phyloP scores from a whole-genome alignment of 2,888 invertebrate genomes.

The Habrosyne pyritoides region DNA sequence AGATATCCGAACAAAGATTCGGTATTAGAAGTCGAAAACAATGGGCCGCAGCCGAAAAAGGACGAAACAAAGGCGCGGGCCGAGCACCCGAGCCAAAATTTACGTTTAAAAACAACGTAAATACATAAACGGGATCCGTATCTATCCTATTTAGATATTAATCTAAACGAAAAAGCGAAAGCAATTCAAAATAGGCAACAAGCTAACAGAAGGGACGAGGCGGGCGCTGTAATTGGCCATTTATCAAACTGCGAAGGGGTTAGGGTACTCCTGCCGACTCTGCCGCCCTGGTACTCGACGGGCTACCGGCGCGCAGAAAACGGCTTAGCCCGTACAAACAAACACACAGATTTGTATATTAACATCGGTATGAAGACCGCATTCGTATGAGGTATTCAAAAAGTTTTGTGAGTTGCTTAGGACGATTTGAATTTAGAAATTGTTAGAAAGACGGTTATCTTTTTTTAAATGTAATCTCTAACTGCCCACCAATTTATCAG shows the following conservation, averaged over 20 bases:
- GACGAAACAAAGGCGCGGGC: constrained; percentile 56
- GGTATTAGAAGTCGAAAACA: constrained; percentile 61
- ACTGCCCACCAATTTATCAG: too few species aligned
- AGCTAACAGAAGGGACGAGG: constrained; percentile 82
- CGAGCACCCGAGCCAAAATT: constrained; percentile 60
- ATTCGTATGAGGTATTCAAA: constrained; percentile 11
- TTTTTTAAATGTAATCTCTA: too few species aligned
- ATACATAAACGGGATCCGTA: constrained; percentile 81
- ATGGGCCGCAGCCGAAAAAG: constrained; percentile 60
- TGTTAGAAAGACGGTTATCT: background rate
- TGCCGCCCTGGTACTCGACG: constrained; percentile 63
- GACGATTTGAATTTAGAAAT: background rate
- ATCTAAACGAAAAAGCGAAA: constrained; percentile 84
- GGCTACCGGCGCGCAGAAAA: background rate
- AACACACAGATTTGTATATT: constrained; percentile 33
- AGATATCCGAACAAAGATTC: constrained; percentile 57
- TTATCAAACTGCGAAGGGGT: constrained; percentile 84
- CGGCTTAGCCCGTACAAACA: constrained; percentile 48
- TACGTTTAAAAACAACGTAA: constrained; percentile 83
- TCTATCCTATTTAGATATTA: constrained; percentile 85
- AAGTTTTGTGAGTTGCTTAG: constrained; percentile 8
- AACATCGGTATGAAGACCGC: constrained; percentile 27
- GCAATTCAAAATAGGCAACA: constrained; percentile 84
- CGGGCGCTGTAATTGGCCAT: constrained; percentile 83
- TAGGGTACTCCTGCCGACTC: constrained; percentile 72